Base-by-base conservation (phyloP, 2,888 invertebrate species). In the Ichneumoninae sp. region DNA sequence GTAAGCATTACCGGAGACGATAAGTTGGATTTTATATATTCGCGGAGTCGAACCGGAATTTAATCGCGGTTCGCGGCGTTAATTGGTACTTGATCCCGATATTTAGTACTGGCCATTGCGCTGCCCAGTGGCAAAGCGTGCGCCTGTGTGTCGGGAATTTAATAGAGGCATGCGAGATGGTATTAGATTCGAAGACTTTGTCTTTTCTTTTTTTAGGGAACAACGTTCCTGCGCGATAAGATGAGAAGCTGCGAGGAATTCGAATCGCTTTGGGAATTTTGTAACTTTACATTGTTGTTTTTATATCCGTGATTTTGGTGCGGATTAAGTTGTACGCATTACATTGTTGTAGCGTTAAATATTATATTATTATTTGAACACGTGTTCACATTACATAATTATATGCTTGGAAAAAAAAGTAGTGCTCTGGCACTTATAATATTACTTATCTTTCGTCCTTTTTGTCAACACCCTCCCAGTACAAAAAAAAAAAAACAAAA, bases 41-140 rank as follows among this genome's bases (percentile, higher is more conserved):
- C 60, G 33, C 60, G 30, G 16, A 30, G n/a, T 33, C n/a, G 60
- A 63, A 63, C 30, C 1, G 60, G 60, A 63, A 63, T 63, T 63
- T 63, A 63, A 63, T 63, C 60, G 60, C 26, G 30, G 30, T n/a
- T 0, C 30, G 60, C 60, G 6, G 33, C 60, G 60, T 33, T 63
- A 63, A 63, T 63, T 30, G 60, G 60, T 33, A 30, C 60, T 63
- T 13, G 13, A 16, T 63, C 13, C 2, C 30, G 60, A 63, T 63
- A 16, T 16, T 16, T 26, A n/a, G 30, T 30, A n/a, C 10, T 33
- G 33, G 16, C 2, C 13, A 63, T 63, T 63, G 60, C 33, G 22
- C 30, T 13, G 16, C 44, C 2, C 33, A 8, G 40, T 40, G 8
- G 5, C 10, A 57, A 33, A 30, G n/a, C 30, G 60, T 16, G 60